Evolutionary conservation across 1,140 invertebrate species (phyloP).

Genomic region (Drepana arcuata): DNA sequence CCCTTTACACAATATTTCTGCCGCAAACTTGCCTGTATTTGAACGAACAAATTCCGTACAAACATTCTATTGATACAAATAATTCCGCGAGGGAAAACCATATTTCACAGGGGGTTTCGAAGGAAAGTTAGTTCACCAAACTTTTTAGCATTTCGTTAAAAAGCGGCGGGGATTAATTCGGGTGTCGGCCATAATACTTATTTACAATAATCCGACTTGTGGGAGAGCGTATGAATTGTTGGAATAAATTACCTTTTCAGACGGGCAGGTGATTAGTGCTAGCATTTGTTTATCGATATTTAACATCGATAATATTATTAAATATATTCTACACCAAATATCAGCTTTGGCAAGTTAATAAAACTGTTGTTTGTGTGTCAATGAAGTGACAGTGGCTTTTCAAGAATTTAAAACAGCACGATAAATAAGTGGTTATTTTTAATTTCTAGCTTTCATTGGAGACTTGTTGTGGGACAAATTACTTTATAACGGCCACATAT

Average conservation of each 20-base stretch:
- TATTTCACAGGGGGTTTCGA: constrained; percentile 51
- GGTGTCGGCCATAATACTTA: constrained; percentile 59
- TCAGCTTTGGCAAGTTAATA: too few species aligned
- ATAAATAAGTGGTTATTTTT: too few species aligned
- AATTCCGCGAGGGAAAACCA: constrained; percentile 48
- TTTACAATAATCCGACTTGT: constrained; percentile 69
- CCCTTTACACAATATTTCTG: constrained; percentile 52
- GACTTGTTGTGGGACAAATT: too few species aligned
- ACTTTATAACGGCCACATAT: too few species aligned
- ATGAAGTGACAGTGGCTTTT: too few species aligned
- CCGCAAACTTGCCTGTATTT: constrained; percentile 48
- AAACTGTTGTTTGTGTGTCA: too few species aligned
- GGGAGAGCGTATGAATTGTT: constrained; percentile 53
- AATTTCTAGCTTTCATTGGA: too few species aligned
- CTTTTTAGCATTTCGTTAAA: constrained; percentile 66
- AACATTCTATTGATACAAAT: constrained; percentile 68
- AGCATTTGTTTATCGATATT: constrained; percentile 24
- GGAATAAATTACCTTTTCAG: constrained; percentile 59
- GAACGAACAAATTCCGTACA: constrained; percentile 41
- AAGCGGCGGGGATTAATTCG: constrained; percentile 59
- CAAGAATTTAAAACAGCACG: too few species aligned
- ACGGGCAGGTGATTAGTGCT: constrained; percentile 24
- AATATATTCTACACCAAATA: too few species aligned
- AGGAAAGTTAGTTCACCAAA: constrained; percentile 50
- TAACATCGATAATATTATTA: too few species aligned